A percentile compares a stretch with the other conserved stretches of the same genome.
phyloP scores from a whole-genome alignment of 2,888 invertebrate genomes.

The Eupithecia subfuscata region DNA sequence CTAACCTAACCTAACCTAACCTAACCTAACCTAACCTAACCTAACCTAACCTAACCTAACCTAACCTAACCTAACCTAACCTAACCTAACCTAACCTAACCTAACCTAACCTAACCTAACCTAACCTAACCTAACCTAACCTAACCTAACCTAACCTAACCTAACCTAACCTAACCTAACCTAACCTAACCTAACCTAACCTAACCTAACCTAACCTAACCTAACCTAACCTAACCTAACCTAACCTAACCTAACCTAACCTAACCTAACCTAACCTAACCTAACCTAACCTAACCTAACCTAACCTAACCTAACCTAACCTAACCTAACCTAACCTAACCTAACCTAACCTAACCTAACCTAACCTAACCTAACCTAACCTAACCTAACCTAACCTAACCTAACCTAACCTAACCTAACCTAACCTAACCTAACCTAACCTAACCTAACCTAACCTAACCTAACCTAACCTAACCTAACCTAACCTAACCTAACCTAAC shows the following conservation, averaged over 20 bases:
- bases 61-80: slow-evolving; percentile 44
- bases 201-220: slow-evolving; percentile 30
- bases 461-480: slow-evolving; percentile 40
- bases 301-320: slow-evolving; percentile 37
- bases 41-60: slow-evolving; percentile 42
- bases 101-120: slow-evolving; percentile 37
- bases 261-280: slow-evolving; percentile 32
- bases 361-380: background rate
- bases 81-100: slow-evolving; percentile 42
- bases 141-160: slow-evolving; percentile 30
- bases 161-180: slow-evolving; percentile 17
- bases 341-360: slow-evolving; percentile 32
- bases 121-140: slow-evolving; percentile 39
- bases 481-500: slow-evolving; percentile 32
- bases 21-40: slow-evolving; percentile 41
- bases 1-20: slow-evolving; percentile 42
- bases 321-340: slow-evolving; percentile 34
- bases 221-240: slow-evolving; percentile 31
- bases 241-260: slow-evolving; percentile 30
- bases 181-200: slow-evolving; percentile 30
- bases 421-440: slow-evolving; percentile 40
- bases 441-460: slow-evolving; percentile 32
- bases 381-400: slow-evolving; percentile 27
- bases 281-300: slow-evolving; percentile 24
- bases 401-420: slow-evolving; percentile 38